Evolutionary conservation across 2,888 invertebrate genomes (phyloP), one percentile per base, ranked within the genome.

Genomic region (Nemapogon koenigi): DNA sequence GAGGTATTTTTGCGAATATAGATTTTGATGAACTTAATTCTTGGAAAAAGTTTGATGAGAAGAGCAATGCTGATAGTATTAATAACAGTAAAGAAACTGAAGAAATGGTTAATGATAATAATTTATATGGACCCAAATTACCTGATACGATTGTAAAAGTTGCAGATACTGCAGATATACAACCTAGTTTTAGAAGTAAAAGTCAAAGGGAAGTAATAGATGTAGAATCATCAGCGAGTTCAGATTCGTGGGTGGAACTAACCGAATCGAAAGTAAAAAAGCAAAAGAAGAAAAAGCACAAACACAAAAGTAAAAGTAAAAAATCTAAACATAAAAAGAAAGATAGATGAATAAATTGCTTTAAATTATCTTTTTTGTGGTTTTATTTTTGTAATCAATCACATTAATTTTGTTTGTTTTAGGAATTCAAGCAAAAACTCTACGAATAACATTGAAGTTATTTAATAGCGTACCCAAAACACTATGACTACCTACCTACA

Each of bases 1-100:
- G 86, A 43, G 89, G 89, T 1, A 87, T 89, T 36, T 89, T 89
- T 48, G 85, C 85, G 0, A 84, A 85, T 49, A 65, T 86, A 40
- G 80, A 86, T 57, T 78, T 86, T 13, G 84, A 85, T 44, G 79
- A 75, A 54, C 51, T 85, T 0, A 75, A 80, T 42, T 71, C 80
- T 2, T 78, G 78, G 76, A 62, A 54, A 41, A 57, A 37, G 16
- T 15, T 33, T 27, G 18, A 52, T 3, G 42, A 43, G 19, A 54
- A 52, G 46, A 36, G 11, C 15, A 30, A 47, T 31, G 37, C 16
- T 16, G 30, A 44, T 38, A 18, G 32, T 26, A 38, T 8, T 37
- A 44, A 27, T 17, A 14, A 33, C n/a, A 40, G 11, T 17, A 31
- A 37, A 30, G 37, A 38, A 6, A 46, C 49, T 37, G 30, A 33